Evolutionary conservation across 2,888 invertebrate genomes (phyloP).

Genomic region (Blastobasis lacticolella): DNA sequence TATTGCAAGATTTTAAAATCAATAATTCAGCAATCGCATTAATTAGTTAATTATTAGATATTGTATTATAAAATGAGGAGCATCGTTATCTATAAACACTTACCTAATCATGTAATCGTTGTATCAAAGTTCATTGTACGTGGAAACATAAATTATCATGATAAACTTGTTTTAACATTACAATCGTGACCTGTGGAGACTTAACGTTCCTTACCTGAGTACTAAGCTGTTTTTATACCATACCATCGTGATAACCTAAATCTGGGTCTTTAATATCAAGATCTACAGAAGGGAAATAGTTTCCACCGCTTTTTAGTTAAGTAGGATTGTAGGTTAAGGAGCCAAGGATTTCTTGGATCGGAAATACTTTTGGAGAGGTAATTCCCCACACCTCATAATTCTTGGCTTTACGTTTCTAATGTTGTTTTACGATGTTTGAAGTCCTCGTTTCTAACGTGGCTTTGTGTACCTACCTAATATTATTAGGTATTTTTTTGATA

Average conservation of each 20-base stretch:
- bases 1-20: no score
- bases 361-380: no score
- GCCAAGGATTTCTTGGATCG: no score
- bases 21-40: no score
- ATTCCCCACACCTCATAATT: neutral
- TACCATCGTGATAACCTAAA: neutral
- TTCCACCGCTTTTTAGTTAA: neutral
- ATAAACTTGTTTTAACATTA: neutral
- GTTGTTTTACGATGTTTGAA: neutral
- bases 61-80: no score
- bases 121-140: conserved; percentile 1
- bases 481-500: no score
- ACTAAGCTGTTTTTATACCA: neutral
- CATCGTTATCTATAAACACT: no score
- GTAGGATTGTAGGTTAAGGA: neutral
- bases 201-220: no score
- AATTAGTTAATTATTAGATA: no score
- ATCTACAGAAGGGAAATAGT: neutral
- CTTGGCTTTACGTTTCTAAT: neutral
- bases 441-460: neutral
- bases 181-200: no score
- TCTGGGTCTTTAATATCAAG: neutral
- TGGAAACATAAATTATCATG: neutral
- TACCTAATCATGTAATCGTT: neutral
- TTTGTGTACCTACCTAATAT: no score